A percentile compares a stretch with the other conserved stretches of the same genome.
Conservation (phyloP, 2,797 vertebrate genomes). For the Phalanger gymnotis region DNA sequence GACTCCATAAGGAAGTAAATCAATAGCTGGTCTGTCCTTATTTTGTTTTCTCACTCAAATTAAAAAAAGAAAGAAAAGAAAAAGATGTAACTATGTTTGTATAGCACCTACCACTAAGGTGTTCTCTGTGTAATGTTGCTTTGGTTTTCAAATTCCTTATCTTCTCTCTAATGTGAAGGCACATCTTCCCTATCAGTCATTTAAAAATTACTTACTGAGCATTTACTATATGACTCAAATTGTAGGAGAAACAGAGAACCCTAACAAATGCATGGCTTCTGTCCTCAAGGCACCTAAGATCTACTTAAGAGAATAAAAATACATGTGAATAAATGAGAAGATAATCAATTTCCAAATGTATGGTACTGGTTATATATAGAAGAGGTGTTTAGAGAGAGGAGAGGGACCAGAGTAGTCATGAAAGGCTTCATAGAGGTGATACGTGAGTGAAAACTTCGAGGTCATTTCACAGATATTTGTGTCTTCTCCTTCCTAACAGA, state of each 20-base stretch:
- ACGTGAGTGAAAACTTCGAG: no score
- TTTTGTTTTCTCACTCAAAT: slow-evolving; percentile 63
- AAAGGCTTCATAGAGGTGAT: no score
- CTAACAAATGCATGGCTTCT: neutral
- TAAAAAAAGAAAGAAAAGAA: slow-evolving; percentile 38
- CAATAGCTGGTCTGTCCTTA: slow-evolving; percentile 61
- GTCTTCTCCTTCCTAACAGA: no score
- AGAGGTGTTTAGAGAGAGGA: no score
- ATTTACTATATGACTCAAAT: neutral
- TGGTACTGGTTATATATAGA: no score
- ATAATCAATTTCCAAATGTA: neutral
- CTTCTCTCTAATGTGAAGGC: neutral
- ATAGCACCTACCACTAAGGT: neutral
- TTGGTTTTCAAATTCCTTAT: neutral
- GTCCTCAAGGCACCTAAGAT: neutral
- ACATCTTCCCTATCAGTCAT: neutral
- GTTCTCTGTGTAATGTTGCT: neutral
- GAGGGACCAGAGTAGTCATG: no score
- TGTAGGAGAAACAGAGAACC: neutral
- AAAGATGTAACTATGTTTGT: slow-evolving; percentile 48
- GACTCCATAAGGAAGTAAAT: slow-evolving; percentile 65
- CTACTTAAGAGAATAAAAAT: neutral
- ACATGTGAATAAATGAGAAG: neutral
- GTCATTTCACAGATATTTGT: no score
- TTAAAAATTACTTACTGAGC: neutral